phyloP scores from a whole-genome alignment of 2,113 vertebrate genomes.

The Poicephalus gulielmi region DNA sequence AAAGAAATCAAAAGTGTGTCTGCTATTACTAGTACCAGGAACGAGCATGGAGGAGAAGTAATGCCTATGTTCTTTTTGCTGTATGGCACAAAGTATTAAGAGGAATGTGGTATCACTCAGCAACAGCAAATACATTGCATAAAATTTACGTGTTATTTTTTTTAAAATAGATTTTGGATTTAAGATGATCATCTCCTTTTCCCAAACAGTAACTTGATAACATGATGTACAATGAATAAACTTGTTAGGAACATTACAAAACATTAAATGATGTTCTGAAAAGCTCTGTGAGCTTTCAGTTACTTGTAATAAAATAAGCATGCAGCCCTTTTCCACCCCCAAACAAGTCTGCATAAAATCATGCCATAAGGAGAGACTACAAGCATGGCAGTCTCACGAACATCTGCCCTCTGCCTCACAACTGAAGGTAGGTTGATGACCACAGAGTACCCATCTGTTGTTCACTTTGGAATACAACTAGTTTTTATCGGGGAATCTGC shows the following conservation, averaged over 20 bases:
- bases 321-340: not conserved
- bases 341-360: not conserved
- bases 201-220: not conserved
- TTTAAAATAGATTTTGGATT: not conserved
- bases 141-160: not conserved
- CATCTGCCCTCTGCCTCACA: not conserved
- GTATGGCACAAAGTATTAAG: not conserved
- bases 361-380: not conserved
- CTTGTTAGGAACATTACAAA: not conserved
- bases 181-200: not conserved
- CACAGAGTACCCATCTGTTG: not conserved
- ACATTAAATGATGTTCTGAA: not conserved
- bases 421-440: not conserved
- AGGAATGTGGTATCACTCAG: not conserved
- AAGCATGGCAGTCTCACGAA: rapidly evolving
- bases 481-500: not conserved
- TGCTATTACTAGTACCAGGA: not conserved
- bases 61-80: not conserved
- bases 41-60: not conserved
- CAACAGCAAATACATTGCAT: not conserved
- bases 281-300: not conserved
- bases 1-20: not conserved
- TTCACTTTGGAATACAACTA: not conserved
- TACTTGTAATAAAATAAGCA: not conserved
- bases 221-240: not conserved